A percentile compares a stretch with the other conserved stretches of the same genome.
These are phyloP conservation scores for Eumeta japonica DNA, from an alignment of 1,140 invertebrate genomes.

Conservation along the genomic window DNA sequence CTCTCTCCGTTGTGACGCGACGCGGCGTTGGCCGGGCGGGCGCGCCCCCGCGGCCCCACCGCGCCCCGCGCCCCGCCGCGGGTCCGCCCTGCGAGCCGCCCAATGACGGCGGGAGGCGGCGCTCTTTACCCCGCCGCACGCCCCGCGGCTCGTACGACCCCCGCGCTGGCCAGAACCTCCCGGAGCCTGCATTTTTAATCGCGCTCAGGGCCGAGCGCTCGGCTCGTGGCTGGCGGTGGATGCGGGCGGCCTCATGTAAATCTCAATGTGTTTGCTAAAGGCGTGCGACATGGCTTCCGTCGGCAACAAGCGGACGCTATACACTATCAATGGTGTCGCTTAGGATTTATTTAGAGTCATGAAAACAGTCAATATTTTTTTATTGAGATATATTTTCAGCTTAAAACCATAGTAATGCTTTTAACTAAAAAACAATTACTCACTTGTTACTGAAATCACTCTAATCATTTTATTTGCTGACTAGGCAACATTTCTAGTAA, in stretches of 20 bases:
- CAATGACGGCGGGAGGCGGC: constrained; percentile 5
- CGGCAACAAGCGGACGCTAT: not conserved
- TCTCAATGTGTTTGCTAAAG: constrained; percentile 53
- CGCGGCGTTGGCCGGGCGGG: constrained; percentile 28
- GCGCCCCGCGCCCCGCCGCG: constrained; percentile 19
- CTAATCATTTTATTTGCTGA: too few relatives aligned
- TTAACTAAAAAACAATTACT: too few relatives aligned
- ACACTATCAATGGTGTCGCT: not conserved
- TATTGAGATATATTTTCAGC: too few relatives aligned
- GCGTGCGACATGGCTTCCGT: constrained; percentile 25
- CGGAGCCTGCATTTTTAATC: constrained; percentile 50
- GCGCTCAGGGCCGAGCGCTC: constrained; percentile 42
- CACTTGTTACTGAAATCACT: too few relatives aligned
- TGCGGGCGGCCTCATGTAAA: constrained; percentile 53
- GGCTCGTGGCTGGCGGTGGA: constrained; percentile 27
- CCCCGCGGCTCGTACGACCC: constrained; percentile 12
- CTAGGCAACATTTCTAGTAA: too few relatives aligned
- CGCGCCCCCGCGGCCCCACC: constrained; percentile 25
- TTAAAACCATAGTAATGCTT: too few relatives aligned
- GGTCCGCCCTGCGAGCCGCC: constrained; percentile 15
- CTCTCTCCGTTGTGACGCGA: constrained; percentile 50
- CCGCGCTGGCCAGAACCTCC: constrained; percentile 38
- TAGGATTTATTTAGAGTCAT: too few relatives aligned
- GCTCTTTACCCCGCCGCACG: constrained; percentile 9
- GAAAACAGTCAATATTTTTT: too few relatives aligned